These are phyloP conservation scores for Lochmaea crataegi DNA, from an alignment of 2,888 invertebrate species.

Conservation along the genomic window DNA sequence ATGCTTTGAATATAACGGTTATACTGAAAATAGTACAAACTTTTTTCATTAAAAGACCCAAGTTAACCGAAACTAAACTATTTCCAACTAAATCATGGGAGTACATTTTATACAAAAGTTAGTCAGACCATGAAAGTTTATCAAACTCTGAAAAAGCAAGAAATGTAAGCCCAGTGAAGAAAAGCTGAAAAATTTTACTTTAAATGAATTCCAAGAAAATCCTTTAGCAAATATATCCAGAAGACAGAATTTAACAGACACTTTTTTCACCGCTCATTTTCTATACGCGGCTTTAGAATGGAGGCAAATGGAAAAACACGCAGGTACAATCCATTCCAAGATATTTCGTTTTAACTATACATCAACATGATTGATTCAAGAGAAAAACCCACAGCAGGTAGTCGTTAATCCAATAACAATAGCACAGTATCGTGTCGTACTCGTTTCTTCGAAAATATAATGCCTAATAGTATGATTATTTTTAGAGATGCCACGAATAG, in stretches of 20 bases:
- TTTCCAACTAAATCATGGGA: constrained; percentile 33
- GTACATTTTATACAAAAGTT: constrained; percentile 39
- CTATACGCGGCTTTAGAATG: neutral
- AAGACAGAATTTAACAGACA: constrained; percentile 30
- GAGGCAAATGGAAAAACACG: neutral
- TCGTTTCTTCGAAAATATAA: no score
- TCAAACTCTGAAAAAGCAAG: constrained; percentile 37
- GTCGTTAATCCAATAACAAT: no score
- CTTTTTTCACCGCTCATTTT: constrained; percentile 22
- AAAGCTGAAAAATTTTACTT: constrained; percentile 36
- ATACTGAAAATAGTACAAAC: neutral
- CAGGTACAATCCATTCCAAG: no score
- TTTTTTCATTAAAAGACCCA: constrained; percentile 18
- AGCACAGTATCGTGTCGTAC: no score
- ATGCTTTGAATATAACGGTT: no score
- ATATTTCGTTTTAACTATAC: no score
- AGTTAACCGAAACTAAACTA: constrained; percentile 27
- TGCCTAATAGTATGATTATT: no score
- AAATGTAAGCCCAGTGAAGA: constrained; percentile 33
- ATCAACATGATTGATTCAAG: no score
- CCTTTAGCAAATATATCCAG: constrained; percentile 34
- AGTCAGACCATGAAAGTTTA: constrained; percentile 37
- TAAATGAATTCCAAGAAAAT: constrained; percentile 33
- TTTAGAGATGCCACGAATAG: no score
- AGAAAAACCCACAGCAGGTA: no score